Percentiles rank a stretch among this genome's conserved stretches.
Conservation (phyloP, 2,888 invertebrate genomes). For the Pollenia amentaria region DNA sequence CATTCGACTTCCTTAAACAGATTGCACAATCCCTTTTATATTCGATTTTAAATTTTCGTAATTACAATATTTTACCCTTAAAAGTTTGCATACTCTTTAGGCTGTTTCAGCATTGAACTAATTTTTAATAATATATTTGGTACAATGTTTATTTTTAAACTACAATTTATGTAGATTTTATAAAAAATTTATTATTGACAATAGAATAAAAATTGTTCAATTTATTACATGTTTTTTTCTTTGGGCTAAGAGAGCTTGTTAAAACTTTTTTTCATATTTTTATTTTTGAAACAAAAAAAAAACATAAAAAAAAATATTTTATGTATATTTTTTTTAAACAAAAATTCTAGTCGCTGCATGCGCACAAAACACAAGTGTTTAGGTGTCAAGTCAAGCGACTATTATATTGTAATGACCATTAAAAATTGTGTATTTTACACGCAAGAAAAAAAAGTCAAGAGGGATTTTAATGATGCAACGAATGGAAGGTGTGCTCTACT, state of each 20-base stretch:
- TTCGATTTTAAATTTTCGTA: too few species aligned
- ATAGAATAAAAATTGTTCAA: slow-evolving; percentile 3
- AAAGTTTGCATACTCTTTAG: background rate
- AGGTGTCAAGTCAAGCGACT: slow-evolving; percentile 58
- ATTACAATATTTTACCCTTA: background rate
- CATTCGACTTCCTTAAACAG: too few species aligned
- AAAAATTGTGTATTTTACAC: slow-evolving; percentile 18
- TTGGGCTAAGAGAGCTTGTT: slow-evolving; percentile 10
- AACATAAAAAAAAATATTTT: background rate
- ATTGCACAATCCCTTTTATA: too few species aligned
- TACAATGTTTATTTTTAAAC: slow-evolving; percentile 1
- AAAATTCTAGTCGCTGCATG: background rate
- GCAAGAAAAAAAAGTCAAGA: slow-evolving; percentile 11
- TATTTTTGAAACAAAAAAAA: background rate
- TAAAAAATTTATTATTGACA: slow-evolving; percentile 37
- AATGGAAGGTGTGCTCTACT: background rate
- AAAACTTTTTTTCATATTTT: slow-evolving; percentile 31
- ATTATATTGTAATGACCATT: slow-evolving; percentile 59
- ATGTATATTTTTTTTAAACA: background rate
- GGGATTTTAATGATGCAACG: background rate
- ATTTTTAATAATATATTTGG: background rate
- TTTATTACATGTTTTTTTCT: slow-evolving; percentile 15
- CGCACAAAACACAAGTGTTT: slow-evolving; percentile 35
- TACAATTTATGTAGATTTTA: slow-evolving; percentile 14
- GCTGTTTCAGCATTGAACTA: background rate